Evolutionary conservation across 1,140 invertebrate genomes (phyloP), one percentile per base, ranked within the genome.

Genomic region (Fopius arisanus): DNA sequence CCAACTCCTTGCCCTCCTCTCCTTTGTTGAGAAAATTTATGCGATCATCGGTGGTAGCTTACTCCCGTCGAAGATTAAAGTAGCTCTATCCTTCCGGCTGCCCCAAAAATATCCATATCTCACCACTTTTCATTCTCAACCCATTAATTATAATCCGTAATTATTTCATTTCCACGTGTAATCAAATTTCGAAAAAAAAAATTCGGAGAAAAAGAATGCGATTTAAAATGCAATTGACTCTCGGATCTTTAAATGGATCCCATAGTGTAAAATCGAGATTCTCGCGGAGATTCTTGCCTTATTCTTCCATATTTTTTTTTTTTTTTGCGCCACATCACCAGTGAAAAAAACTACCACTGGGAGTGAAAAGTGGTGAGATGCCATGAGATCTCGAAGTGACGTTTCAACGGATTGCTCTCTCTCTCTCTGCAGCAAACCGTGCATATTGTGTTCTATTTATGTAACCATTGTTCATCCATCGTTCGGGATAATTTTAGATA

Each of bases 401-500:
- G 77, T 79, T 72, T 79, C 72, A 81, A 77, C 75, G 72, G 77
- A 74, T 78, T 81, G 72, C 74, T 6, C 6, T 28, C 54, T 59
- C 54, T 14, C 21, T 59, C 10, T 59, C 81, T 79, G n/a, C 78
- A 78, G 74, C 75, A 31, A 31, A 78, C 78, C 78, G 79, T 78
- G 83, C 84, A 86, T 87, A 87, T 87, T 86, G 86, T 86, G 85
- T 86, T 86, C 86, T 87, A 87, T 87, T 87, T 87, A 86, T 86
- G 85, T 86, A 86, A 86, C 84, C 82, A 87, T 87, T 87, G 86
- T 87, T 87, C 86, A 87, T 87, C 86, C 84, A 87, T 87, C 84
- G 85, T 86, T 87, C 80, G 79, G 78, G 84, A 84, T 87, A 87
- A 85, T 86, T 86, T 86, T 87, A 87, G 84, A 78, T 10, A 37